These are phyloP conservation scores for Oenanthe melanoleuca DNA, from an alignment of 2,113 vertebrate species.

Conservation along the genomic window DNA sequence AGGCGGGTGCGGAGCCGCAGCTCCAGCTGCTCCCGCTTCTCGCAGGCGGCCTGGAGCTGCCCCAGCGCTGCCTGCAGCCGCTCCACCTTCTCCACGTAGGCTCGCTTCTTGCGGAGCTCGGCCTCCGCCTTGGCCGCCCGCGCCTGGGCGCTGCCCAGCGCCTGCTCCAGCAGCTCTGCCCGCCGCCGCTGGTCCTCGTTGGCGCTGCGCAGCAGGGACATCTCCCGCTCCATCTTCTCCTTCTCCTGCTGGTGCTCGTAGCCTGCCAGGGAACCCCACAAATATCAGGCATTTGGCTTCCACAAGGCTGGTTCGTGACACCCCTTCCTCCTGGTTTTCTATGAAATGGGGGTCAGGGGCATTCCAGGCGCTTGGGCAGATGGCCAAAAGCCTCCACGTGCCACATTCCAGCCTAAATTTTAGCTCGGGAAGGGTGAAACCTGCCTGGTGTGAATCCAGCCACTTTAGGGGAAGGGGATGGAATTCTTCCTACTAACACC, in stretches of 20 bases:
- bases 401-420: neutral
- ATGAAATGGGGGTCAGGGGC: too few relatives aligned
- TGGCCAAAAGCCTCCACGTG: neutral
- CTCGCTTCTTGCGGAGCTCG: conserved; percentile 90
- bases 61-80: conserved; percentile 89
- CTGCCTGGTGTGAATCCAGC: accelerated
- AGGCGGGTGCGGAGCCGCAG: conserved; percentile 89
- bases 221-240: conserved; percentile 87
- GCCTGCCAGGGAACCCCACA: conserved; percentile 63
- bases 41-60: conserved; percentile 95
- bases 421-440: neutral
- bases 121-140: conserved; percentile 88
- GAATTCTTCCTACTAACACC: neutral
- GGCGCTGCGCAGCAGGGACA: conserved; percentile 80
- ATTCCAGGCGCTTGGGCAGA: neutral
- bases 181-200: conserved; percentile 89
- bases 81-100: conserved; percentile 96
- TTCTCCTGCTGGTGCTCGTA: conserved; percentile 90
- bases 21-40: conserved; percentile 93
- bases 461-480: neutral
- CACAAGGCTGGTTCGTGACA: accelerated
- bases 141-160: conserved; percentile 83
- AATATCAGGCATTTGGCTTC: neutral
- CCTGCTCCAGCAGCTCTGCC: conserved; percentile 89
- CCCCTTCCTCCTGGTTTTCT: neutral